These are phyloP conservation scores for Gymnarchus niloticus DNA, from an alignment of 2,113 vertebrate species.

Conservation along the genomic window DNA sequence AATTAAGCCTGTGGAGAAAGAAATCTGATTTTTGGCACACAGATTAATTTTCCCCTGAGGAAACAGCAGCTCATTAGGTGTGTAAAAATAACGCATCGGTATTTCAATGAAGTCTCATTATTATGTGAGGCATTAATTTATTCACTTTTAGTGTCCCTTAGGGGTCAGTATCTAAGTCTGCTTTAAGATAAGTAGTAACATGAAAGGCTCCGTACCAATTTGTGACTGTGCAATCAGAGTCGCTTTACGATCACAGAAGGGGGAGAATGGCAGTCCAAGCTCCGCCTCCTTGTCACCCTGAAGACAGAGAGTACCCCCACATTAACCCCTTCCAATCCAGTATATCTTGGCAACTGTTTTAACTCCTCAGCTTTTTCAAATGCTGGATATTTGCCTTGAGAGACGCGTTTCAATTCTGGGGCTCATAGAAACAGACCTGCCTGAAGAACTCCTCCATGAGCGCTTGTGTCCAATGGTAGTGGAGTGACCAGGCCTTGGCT, in stretches of 20 bases:
- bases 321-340: background rate
- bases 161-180: too few relatives aligned
- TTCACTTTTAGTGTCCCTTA: too few relatives aligned
- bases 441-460: slow-evolving; percentile 83
- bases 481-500: slow-evolving; percentile 72
- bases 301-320: background rate
- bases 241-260: slow-evolving; percentile 73
- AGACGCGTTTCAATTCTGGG: background rate
- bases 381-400: background rate
- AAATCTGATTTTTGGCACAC: too few relatives aligned
- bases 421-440: slow-evolving; percentile 35
- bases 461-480: slow-evolving; percentile 73
- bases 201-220: slow-evolving; percentile 59
- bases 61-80: background rate
- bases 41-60: too few relatives aligned
- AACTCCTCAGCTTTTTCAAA: background rate
- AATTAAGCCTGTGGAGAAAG: slow-evolving; percentile 61
- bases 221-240: slow-evolving; percentile 76
- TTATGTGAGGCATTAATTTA: background rate
- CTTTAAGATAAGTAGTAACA: too few relatives aligned
- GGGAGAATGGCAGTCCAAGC: slow-evolving; percentile 73
- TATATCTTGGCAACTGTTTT: background rate
- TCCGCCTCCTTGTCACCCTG: slow-evolving; percentile 76
- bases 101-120: background rate
- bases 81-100: background rate